phyloP scores from a whole-genome alignment of 2,113 vertebrate genomes.

The Bufo bufo region DNA sequence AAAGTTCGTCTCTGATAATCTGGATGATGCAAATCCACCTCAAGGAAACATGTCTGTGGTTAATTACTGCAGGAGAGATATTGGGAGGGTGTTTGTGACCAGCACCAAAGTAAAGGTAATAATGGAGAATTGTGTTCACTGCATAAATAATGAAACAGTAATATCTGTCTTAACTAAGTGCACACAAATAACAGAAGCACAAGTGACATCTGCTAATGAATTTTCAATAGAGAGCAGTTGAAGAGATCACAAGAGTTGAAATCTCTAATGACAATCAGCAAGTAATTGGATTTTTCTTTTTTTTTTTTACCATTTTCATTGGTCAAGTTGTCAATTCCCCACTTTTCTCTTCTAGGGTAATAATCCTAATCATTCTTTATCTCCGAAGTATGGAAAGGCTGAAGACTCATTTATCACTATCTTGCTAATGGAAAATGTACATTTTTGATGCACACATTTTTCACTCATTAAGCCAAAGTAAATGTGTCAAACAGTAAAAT shows the following conservation, averaged over 20 bases:
- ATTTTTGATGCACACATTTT: slow-evolving; percentile 16
- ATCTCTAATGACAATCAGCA: slow-evolving; percentile 22
- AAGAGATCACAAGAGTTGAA: background rate
- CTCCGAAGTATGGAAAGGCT: background rate
- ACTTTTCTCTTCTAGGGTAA: background rate
- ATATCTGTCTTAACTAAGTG: slow-evolving; percentile 10
- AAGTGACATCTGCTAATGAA: slow-evolving; percentile 42
- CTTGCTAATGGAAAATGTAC: slow-evolving; percentile 6
- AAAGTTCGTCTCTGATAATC: too few species aligned
- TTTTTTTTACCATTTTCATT: background rate
- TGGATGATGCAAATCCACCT: too few species aligned
- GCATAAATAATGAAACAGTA: background rate
- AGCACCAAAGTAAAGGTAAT: background rate
- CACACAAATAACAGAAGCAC: slow-evolving; percentile 7
- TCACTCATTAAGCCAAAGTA: slow-evolving; percentile 15
- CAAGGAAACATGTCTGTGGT: background rate
- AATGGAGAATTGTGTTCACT: background rate
- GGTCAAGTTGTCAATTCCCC: background rate
- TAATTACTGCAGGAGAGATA: background rate
- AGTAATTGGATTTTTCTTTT: background rate
- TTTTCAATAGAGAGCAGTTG: background rate
- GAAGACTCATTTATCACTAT: slow-evolving; percentile 6
- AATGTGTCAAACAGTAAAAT: slow-evolving; percentile 23
- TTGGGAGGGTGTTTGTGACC: background rate
- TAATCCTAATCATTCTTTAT: slow-evolving; percentile 18